Evolutionary conservation across 1,140 invertebrate genomes (phyloP).

Genomic region (Acromyrmex charruanus): DNA sequence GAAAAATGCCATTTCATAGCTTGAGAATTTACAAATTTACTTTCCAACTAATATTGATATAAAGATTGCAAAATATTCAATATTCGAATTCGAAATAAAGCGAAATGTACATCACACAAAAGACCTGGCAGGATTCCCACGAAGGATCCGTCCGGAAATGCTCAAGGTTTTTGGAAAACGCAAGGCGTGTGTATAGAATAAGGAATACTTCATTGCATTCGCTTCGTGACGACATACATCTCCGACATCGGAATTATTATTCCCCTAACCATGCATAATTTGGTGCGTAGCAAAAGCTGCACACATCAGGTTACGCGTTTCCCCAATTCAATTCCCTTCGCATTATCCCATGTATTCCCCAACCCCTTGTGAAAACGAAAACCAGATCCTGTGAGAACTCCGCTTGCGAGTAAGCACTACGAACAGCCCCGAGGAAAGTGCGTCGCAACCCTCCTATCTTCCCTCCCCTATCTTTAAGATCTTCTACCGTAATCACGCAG

Average conservation of each 20-base stretch:
- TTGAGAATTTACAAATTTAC: neutral
- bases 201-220: conserved; percentile 35
- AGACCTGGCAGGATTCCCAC: conserved; percentile 61
- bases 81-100: conserved; percentile 52
- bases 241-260: conserved; percentile 45
- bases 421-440: conserved; percentile 34
- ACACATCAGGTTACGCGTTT: conserved; percentile 36
- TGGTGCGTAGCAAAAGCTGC: conserved; percentile 21
- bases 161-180: conserved; percentile 29
- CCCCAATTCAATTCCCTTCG: conserved; percentile 25
- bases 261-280: conserved; percentile 43
- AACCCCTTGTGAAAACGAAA: conserved; percentile 21
- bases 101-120: conserved; percentile 53
- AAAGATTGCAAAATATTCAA: conserved; percentile 36
- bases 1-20: neutral
- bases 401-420: conserved; percentile 35
- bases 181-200: conserved; percentile 11
- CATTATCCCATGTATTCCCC: conserved; percentile 18
- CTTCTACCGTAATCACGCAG: conserved; percentile 85
- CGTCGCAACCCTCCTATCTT: conserved; percentile 28
- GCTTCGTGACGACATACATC: neutral
- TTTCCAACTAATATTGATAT: neutral
- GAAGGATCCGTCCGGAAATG: conserved; percentile 27
- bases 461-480: conserved; percentile 69
- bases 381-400: conserved; percentile 57